Evolutionary conservation across 2,797 vertebrate species (phyloP), one percentile per base, ranked within the genome.

Genomic region (Eurystomus glaucurus): DNA sequence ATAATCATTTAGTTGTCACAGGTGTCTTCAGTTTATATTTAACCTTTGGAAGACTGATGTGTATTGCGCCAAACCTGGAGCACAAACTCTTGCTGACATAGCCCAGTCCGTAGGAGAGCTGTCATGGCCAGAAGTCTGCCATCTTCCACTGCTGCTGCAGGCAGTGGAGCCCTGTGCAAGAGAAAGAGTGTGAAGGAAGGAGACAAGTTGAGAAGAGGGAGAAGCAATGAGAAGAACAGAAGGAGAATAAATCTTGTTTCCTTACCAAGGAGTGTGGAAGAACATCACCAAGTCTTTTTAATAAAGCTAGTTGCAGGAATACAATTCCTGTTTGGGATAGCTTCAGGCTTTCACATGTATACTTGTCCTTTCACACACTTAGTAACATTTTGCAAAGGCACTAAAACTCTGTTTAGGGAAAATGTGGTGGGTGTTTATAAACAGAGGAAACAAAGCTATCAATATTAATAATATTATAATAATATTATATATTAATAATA

Each of bases 121-220:
- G 0, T 20, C 28, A 15, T 1, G 14, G 69, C 21, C 55, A 81
- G 1, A 2, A 1, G 15, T 33, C 26, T 62, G 25, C 20, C 16
- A 5, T 17, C 31, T 65, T 60, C 41, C 11, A 7, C 22, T 23
- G 21, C 10, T 76, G 21, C 37, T 69, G 61, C 51, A 69, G 37
- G 21, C 14, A 1, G 0, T 17, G 65, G 51, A 84, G 45, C 10
- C 61, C 37, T 41, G 1, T 13, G 58, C 3, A 11, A 33, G 37
- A 61, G 39, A 85, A 48, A 48, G 21, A 18, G 15, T 0, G 0
- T 1, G 20, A 77, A 15, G 33, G 57, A 69, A 61, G 57, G 26
- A 62, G 10, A 11, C 2, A 52, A n/a, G 9, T 4, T 71, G 50
- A 19, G 87, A 92, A 84, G 1, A 29, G 3, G 11, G 7, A 61